phyloP scores from a whole-genome alignment of 1,140 invertebrate genomes.

The Coboldia fuscipes region DNA sequence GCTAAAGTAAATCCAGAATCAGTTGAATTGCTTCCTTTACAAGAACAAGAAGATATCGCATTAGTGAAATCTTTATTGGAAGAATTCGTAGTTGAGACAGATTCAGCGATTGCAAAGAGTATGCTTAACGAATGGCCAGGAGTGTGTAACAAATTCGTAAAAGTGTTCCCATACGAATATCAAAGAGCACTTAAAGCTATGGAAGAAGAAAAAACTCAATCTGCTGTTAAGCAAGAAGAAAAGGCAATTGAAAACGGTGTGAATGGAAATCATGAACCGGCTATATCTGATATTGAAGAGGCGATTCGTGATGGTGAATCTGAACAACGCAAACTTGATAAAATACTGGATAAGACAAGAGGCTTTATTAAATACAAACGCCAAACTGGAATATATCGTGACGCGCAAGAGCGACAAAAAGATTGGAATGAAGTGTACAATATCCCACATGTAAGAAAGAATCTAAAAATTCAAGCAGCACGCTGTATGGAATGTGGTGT shows the following conservation, averaged over 20 bases:
- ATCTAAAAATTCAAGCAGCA: conserved; percentile 77
- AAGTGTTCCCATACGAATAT: conserved; percentile 96
- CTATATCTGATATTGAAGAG: conserved; percentile 73
- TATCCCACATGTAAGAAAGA: conserved; percentile 63
- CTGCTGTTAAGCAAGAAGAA: conserved; percentile 11
- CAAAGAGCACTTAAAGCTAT: conserved; percentile 68
- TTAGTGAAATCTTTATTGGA: conserved; percentile 57
- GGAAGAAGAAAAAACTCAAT: conserved; percentile 28
- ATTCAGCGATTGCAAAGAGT: conserved; percentile 60
- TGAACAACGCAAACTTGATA: conserved; percentile 57
- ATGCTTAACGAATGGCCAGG: conserved; percentile 68
- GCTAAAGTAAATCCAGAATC: conserved; percentile 80
- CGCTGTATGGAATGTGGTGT: conserved; percentile 99
- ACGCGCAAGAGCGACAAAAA: conserved; percentile 58
- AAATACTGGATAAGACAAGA: conserved; percentile 71
- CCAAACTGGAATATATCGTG: conserved; percentile 65
- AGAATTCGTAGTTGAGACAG: conserved; percentile 82
- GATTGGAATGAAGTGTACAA: conserved; percentile 98
- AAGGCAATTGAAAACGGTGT: conserved; percentile 25
- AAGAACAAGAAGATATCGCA: conserved; percentile 54
- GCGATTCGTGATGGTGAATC: conserved; percentile 47
- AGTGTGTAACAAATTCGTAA: conserved; percentile 64
- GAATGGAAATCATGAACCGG: conserved; percentile 20
- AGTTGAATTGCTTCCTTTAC: conserved; percentile 69
- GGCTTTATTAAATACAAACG: conserved; percentile 94